Evolutionary conservation across 2,113 vertebrate species (phyloP).

Genomic region (Gobio gobio): DNA sequence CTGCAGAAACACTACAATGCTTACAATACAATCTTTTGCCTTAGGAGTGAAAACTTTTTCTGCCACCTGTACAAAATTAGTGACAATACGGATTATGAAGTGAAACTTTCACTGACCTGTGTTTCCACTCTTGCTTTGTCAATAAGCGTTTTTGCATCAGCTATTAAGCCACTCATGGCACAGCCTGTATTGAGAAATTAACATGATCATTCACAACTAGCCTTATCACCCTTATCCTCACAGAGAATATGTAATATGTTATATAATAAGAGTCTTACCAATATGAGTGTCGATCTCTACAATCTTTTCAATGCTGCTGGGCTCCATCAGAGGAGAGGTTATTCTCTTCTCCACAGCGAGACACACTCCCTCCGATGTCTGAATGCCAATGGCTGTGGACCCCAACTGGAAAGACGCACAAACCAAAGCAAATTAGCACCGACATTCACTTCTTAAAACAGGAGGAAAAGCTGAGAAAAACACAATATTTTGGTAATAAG

Average conservation of each 20-base stretch:
- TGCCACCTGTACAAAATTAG: neutral
- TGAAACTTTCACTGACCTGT: constrained; percentile 79
- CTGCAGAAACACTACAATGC: constrained; percentile 66
- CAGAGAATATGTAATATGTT: neutral
- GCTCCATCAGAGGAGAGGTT: constrained; percentile 97
- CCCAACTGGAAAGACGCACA: constrained; percentile 79
- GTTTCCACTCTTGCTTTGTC: constrained; percentile 99
- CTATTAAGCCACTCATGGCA: constrained; percentile 98
- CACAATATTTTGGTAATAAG: neutral
- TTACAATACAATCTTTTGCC: neutral
- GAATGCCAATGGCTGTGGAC: constrained; percentile 97
- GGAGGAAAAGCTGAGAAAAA: neutral
- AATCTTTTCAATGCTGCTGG: constrained; percentile 99
- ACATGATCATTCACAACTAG: neutral
- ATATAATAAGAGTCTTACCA: constrained; percentile 72
- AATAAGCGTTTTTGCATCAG: constrained; percentile 97
- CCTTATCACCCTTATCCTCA: neutral
- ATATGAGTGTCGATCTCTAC: constrained; percentile 98
- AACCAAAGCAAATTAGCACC: neutral
- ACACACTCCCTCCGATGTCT: constrained; percentile 95
- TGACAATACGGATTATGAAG: neutral
- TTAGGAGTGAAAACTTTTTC: neutral
- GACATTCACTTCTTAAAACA: neutral
- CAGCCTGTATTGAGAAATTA: constrained; percentile 80
- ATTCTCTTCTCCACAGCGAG: constrained; percentile 98